Evolutionary conservation across 35 echinoderm and acorn worm genomes (phyloP).

Genomic region (Apostichopus californicus): DNA sequence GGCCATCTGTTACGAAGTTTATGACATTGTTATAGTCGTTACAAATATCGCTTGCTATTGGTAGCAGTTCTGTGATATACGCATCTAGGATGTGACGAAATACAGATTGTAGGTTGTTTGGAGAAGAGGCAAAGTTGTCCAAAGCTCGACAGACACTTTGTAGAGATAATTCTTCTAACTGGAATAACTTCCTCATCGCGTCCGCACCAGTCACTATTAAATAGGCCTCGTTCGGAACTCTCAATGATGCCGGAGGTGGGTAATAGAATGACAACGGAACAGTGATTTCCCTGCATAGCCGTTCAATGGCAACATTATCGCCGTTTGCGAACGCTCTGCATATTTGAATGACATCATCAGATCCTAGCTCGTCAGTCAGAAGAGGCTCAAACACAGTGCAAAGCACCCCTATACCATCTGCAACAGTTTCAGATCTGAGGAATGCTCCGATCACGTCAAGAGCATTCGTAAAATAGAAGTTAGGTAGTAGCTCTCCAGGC

Average conservation of each 20-base stretch:
- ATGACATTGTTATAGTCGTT: not conserved
- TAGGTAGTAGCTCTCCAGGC: not conserved
- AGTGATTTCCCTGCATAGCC: not conserved
- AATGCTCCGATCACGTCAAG: not conserved
- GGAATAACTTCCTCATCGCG: not conserved
- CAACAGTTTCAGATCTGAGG: conserved; percentile 10
- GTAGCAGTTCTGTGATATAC: conserved; percentile 1
- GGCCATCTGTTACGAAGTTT: too few relatives aligned
- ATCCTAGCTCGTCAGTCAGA: not conserved
- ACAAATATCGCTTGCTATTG: conserved; percentile 17
- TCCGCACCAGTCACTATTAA: not conserved
- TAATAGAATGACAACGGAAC: not conserved
- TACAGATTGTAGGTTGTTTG: conserved; percentile 22
- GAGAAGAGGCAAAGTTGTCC: not conserved
- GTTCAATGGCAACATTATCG: not conserved
- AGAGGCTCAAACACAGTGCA: conserved; percentile 31
- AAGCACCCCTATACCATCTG: not conserved
- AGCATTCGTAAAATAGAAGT: conserved; percentile 22
- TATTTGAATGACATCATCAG: not conserved
- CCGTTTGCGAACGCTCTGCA: not conserved
- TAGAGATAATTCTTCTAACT: not conserved
- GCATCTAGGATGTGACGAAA: not conserved
- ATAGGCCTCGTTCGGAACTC: not conserved
- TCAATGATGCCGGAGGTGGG: not conserved
- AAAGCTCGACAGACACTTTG: not conserved